phyloP scores from a whole-genome alignment of 1,140 invertebrate genomes.

The Heliconius hewitsoni region DNA sequence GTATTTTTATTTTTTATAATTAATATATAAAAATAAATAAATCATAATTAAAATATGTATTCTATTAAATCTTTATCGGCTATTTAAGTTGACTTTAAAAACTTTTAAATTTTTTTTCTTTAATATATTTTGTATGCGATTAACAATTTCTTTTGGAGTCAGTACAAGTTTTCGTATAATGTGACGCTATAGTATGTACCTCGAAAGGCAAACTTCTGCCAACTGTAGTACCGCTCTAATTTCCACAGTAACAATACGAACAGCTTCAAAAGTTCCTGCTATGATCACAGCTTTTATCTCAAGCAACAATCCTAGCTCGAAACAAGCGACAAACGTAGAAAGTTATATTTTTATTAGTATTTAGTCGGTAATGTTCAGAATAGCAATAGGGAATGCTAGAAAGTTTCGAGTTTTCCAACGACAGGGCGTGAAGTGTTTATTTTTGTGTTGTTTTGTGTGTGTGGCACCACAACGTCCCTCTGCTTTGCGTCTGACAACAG shows the following conservation, averaged over 20 bases:
- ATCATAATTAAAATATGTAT: background rate
- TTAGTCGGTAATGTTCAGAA: conserved; percentile 16
- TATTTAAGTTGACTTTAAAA: too few species aligned
- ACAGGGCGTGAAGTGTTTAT: conserved; percentile 14
- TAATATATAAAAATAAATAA: background rate
- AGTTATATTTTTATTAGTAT: conserved; percentile 31
- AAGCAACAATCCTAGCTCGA: conserved; percentile 26
- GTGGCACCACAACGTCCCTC: background rate
- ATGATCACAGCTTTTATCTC: conserved; percentile 30
- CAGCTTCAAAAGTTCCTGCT: conserved; percentile 10
- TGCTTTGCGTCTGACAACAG: conserved; percentile 20
- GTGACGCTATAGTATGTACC: conserved; percentile 2
- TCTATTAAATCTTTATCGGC: too few species aligned
- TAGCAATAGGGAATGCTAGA: conserved; percentile 13
- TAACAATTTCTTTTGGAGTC: background rate
- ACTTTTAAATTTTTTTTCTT: too few species aligned
- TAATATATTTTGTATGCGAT: background rate
- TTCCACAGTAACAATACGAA: conserved; percentile 22
- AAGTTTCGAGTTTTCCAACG: conserved; percentile 16
- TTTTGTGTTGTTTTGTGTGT: conserved; percentile 14
- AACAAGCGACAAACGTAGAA: conserved; percentile 27
- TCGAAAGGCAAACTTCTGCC: conserved; percentile 12
- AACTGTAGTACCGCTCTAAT: conserved; percentile 21
- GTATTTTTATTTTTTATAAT: background rate
- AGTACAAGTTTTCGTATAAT: conserved; percentile 13